A percentile compares a stretch with the other conserved stretches of the same genome.
phyloP scores from a whole-genome alignment of 2,113 vertebrate species.

The Nicator chloris region DNA sequence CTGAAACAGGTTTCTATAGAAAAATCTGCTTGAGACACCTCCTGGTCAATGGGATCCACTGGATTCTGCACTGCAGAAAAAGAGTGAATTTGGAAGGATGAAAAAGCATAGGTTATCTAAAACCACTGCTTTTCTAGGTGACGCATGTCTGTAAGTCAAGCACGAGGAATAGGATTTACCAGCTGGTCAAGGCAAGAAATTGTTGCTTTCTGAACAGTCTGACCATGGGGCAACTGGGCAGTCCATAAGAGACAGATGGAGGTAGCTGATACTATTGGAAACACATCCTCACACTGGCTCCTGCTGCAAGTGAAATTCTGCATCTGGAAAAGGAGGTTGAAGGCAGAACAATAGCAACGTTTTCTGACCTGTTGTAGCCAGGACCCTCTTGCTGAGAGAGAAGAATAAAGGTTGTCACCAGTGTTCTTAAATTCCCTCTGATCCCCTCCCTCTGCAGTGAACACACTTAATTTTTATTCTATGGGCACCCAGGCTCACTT shows the following conservation, averaged over 20 bases:
- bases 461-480: conserved; percentile 40
- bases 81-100: not conserved
- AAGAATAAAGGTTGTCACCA: conserved; percentile 50
- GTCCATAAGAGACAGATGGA: not conserved
- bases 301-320: conserved; percentile 7
- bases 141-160: not conserved
- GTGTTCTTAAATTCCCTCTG: conserved; percentile 21
- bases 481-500: conserved; percentile 43
- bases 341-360: conserved; percentile 10
- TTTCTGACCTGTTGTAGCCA: conserved; percentile 11
- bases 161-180: not conserved
- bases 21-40: not conserved
- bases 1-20: not conserved
- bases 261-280: not conserved
- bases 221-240: not conserved
- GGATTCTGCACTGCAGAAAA: not conserved
- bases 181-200: not conserved
- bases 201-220: not conserved
- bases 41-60: not conserved
- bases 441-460: conserved; percentile 27
- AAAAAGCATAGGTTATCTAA: not conserved
- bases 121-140: not conserved
- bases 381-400: conserved; percentile 44
- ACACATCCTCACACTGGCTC: not conserved
- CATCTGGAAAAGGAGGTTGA: conserved; percentile 31